Conservation (phyloP, 30 jellyfish, hydroid and myxozoan genomes). For the Turritopsis rubra region DNA sequence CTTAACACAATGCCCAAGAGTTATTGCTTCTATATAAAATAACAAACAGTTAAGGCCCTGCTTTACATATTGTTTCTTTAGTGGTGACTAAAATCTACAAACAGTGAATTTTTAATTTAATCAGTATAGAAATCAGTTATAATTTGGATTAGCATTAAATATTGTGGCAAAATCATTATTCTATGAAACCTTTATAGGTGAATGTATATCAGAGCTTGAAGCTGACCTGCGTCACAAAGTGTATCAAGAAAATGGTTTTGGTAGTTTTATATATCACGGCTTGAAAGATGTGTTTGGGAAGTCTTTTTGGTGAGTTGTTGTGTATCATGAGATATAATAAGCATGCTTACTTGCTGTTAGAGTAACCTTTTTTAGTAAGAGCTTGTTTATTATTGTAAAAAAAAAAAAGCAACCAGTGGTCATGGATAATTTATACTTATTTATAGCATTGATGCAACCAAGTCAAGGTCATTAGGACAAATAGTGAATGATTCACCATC, state of each 20-base stretch:
- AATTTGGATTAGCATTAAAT: not conserved
- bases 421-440: not conserved
- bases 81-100: not conserved
- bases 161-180: not conserved
- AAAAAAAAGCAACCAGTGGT: not conserved
- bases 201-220: conserved; percentile 3
- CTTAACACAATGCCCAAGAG: not conserved
- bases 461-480: not conserved
- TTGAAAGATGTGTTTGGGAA: not conserved
- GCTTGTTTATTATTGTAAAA: not conserved
- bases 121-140: not conserved
- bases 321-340: not conserved
- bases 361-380: not conserved
- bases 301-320: conserved; percentile 12
- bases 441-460: conserved; percentile 23
- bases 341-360: not conserved
- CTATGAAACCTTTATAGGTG: not conserved
- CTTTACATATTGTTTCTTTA: not conserved
- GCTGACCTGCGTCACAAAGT: not conserved
- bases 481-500: conserved; percentile 21
- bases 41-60: not conserved
- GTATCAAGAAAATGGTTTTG: not conserved
- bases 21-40: not conserved
- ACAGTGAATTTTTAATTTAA: not conserved
- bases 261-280: conserved; percentile 9